These are phyloP conservation scores for Eupithecia tripunctaria DNA, from an alignment of 2,888 invertebrate species.

Conservation along the genomic window DNA sequence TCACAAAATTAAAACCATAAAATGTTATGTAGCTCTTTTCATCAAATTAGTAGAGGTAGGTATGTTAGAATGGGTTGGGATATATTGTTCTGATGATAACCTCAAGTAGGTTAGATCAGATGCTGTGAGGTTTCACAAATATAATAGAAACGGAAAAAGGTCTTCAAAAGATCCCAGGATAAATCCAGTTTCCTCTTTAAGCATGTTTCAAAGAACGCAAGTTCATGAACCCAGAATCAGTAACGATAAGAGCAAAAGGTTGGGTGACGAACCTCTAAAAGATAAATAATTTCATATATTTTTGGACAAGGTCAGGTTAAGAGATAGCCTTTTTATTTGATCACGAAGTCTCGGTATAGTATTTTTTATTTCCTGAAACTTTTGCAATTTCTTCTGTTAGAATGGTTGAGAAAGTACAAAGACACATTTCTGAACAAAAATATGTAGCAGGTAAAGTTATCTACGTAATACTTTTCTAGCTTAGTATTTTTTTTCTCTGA, in stretches of 20 bases:
- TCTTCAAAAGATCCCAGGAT: background rate
- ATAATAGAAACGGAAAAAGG: background rate
- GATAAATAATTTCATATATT: constrained; percentile 33
- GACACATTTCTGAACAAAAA: no score
- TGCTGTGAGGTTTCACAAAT: background rate
- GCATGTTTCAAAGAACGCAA: constrained; percentile 15
- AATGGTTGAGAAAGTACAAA: no score
- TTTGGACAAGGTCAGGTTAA: constrained; percentile 34
- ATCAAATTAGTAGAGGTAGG: background rate
- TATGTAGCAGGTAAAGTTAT: no score
- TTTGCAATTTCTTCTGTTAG: background rate
- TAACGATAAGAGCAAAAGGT: constrained; percentile 40
- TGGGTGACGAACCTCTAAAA: constrained; percentile 43
- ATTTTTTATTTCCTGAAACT: background rate
- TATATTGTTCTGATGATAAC: background rate
- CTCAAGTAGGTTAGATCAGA: background rate
- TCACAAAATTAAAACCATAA: no score
- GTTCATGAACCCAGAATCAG: constrained; percentile 44
- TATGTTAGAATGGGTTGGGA: background rate
- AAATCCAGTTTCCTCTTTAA: constrained; percentile 15
- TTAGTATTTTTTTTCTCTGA: no score
- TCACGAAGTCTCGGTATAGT: background rate
- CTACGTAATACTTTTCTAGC: no score
- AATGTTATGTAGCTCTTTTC: background rate
- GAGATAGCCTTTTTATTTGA: constrained; percentile 1